phyloP scores from a whole-genome alignment of 2,113 vertebrate species.

The Sapayoa aenigma region DNA sequence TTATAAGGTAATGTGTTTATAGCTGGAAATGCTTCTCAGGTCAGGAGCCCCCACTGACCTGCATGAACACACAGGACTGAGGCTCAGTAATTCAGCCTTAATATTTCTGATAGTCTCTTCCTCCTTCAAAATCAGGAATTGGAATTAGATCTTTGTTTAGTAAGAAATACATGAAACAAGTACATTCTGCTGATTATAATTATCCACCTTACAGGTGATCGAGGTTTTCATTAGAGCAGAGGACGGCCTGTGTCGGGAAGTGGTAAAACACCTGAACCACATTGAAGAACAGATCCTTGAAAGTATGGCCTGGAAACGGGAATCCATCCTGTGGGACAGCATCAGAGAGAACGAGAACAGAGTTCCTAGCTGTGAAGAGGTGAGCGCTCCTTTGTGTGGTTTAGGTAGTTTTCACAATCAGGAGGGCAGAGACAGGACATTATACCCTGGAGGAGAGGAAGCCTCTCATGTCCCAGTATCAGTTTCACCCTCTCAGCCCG shows the following conservation, averaged over 20 bases:
- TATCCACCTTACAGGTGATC: conserved; percentile 80
- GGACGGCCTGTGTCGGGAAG: conserved; percentile 89
- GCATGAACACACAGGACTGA: rapidly evolving
- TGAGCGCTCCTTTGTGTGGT: background rate
- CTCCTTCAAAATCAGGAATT: background rate
- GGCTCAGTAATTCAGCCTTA: background rate
- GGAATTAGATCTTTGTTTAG: background rate
- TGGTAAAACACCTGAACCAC: conserved; percentile 92
- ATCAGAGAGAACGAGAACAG: conserved; percentile 81
- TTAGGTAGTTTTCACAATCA: background rate
- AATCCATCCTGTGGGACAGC: conserved; percentile 88
- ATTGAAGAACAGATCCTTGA: conserved; percentile 94
- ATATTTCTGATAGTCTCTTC: background rate
- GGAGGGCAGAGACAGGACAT: background rate
- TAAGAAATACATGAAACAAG: background rate
- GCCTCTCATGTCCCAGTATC: background rate
- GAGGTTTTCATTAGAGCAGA: conserved; percentile 91
- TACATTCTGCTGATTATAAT: background rate
- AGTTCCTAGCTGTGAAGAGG: conserved; percentile 89
- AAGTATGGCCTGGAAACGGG: conserved; percentile 86
- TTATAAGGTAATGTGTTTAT: conserved; percentile 83
- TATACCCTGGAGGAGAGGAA: background rate
- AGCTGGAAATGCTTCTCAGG: background rate
- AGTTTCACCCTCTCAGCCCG: background rate
- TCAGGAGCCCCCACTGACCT: background rate